Conservation (phyloP, 2,797 vertebrate species). For the Triplophysa bombifrons region DNA sequence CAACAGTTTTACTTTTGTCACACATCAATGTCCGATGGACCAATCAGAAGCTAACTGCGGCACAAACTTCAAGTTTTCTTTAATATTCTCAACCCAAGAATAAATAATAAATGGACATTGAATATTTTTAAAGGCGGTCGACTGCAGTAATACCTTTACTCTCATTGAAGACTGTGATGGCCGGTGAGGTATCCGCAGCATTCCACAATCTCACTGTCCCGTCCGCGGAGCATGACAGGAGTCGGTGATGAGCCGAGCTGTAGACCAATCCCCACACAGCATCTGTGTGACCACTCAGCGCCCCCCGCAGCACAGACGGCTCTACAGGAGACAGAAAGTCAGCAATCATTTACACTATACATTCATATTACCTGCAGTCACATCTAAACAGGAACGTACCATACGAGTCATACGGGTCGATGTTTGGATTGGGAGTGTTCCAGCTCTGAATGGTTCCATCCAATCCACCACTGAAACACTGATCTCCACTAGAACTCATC, state of each 20-base stretch:
- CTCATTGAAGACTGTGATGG: constrained; percentile 90
- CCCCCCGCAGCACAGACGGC: constrained; percentile 89
- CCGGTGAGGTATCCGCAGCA: constrained; percentile 84
- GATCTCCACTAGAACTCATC: constrained; percentile 94
- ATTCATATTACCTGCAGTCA: background rate
- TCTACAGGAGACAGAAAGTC: constrained; percentile 71
- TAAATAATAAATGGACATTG: no score
- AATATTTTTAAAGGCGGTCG: no score
- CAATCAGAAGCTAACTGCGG: no score
- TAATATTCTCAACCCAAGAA: no score
- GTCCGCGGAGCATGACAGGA: constrained; percentile 95
- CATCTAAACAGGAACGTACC: constrained; percentile 70
- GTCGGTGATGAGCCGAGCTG: constrained; percentile 88
- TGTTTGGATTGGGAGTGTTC: constrained; percentile 94
- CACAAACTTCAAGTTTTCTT: no score
- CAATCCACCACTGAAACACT: constrained; percentile 95
- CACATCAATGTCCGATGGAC: no score
- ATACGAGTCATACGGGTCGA: constrained; percentile 96
- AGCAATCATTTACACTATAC: background rate
- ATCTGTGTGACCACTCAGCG: constrained; percentile 90
- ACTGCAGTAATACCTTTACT: constrained; percentile 81
- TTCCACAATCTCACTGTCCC: constrained; percentile 95
- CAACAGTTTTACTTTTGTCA: no score
- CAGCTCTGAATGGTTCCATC: constrained; percentile 97
- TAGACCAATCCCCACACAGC: constrained; percentile 96